These are phyloP conservation scores for Aphrophora alni DNA, from an alignment of 2,888 invertebrate species.

Conservation along the genomic window DNA sequence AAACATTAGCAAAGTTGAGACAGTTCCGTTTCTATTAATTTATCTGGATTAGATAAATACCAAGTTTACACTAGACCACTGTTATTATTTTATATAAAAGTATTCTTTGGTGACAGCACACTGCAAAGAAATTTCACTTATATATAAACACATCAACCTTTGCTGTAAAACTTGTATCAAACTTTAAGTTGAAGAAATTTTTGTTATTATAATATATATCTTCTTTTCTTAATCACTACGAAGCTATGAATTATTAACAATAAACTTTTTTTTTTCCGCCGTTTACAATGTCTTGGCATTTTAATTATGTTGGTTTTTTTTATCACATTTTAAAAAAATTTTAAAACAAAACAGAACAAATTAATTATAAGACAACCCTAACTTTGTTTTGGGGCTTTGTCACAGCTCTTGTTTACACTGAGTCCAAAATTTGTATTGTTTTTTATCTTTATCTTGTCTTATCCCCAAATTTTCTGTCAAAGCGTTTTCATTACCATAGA, in stretches of 20 bases:
- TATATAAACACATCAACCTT: background rate
- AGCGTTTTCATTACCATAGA: background rate
- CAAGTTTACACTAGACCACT: background rate
- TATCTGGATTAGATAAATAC: too few species aligned
- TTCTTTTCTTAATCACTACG: background rate
- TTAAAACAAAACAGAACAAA: background rate
- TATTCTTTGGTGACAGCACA: background rate
- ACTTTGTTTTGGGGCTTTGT: background rate
- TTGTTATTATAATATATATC: background rate
- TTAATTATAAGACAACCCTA: background rate
- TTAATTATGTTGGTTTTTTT: background rate
- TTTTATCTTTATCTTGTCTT: background rate
- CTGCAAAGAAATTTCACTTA: background rate
- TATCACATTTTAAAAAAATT: background rate
- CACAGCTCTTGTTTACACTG: conserved; percentile 1
- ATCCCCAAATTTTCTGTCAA: background rate
- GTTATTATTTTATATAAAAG: background rate
- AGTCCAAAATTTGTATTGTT: background rate
- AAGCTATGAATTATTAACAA: background rate
- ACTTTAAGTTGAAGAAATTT: background rate
- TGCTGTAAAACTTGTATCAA: conserved; percentile 6
- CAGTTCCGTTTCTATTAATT: background rate
- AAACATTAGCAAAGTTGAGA: background rate
- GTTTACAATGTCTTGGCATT: background rate
- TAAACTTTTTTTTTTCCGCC: background rate